phyloP scores from a whole-genome alignment of 2,113 vertebrate genomes.

The Butorides virescens region DNA sequence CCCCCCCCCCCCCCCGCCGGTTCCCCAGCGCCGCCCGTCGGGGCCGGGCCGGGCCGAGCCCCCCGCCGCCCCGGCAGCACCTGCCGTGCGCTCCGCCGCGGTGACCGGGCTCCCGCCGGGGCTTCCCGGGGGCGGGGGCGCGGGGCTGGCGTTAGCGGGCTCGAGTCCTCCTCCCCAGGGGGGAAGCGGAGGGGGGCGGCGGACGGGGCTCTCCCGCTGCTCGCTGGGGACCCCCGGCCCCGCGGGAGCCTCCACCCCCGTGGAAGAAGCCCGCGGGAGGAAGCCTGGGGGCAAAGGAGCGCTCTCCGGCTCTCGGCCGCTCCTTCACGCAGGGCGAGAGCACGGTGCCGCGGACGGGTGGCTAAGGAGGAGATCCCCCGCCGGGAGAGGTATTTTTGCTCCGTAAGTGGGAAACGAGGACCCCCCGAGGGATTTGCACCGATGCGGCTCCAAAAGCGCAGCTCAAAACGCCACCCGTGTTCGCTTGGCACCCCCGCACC shows the following conservation, averaged over 20 bases:
- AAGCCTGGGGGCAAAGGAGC: neutral
- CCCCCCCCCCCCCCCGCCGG: no score
- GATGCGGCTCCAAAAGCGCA: neutral
- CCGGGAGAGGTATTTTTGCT: neutral
- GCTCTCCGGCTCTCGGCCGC: neutral
- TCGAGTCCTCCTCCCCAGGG: neutral
- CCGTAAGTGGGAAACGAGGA: neutral
- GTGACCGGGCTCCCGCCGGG: neutral
- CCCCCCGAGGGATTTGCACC: rapidly evolving
- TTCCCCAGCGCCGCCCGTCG: neutral
- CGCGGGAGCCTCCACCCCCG: neutral
- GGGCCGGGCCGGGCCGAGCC: neutral
- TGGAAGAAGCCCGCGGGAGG: neutral
- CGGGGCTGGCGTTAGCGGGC: no score
- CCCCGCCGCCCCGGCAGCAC: neutral
- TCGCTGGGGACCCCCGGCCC: neutral
- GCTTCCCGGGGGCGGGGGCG: neutral
- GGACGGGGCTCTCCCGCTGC: neutral
- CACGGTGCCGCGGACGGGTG: neutral
- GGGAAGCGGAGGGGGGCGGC: neutral
- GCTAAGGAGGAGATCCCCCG: neutral
- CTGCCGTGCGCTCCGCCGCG: neutral
- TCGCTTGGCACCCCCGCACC: neutral
- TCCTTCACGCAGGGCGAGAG: neutral
- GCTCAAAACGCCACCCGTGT: no score